A percentile compares a stretch with the other conserved stretches of the same genome.
These are phyloP conservation scores for Oligia fasciuncula DNA, from an alignment of 2,888 invertebrate species.

Conservation along the genomic window DNA sequence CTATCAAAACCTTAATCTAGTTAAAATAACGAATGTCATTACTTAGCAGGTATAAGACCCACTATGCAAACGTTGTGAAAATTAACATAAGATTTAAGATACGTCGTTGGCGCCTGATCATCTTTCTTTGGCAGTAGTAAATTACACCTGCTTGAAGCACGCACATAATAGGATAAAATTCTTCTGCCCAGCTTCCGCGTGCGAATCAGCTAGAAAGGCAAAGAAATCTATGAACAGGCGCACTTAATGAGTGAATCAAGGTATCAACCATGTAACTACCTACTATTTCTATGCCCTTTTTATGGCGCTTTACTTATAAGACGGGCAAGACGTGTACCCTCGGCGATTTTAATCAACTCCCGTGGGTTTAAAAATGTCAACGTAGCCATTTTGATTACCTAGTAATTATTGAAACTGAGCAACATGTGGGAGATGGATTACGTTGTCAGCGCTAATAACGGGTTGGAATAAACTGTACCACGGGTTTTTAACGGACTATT, in stretches of 20 bases:
- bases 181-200: slow-evolving; percentile 34
- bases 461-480: slow-evolving; percentile 14
- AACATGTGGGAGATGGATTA: slow-evolving; percentile 43
- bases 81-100: slow-evolving; percentile 1
- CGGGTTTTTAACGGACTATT: slow-evolving; percentile 8
- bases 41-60: not conserved
- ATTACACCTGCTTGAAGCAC: slow-evolving; percentile 24
- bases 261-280: slow-evolving; percentile 39
- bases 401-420: slow-evolving; percentile 58
- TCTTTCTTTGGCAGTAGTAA: slow-evolving; percentile 11
- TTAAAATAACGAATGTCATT: not conserved
- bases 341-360: slow-evolving; percentile 49
- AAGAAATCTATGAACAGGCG: slow-evolving; percentile 44
- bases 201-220: slow-evolving; percentile 27
- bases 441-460: slow-evolving; percentile 41
- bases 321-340: slow-evolving; percentile 19
- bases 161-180: slow-evolving; percentile 31
- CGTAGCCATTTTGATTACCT: slow-evolving; percentile 42
- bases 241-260: slow-evolving; percentile 42
- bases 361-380: slow-evolving; percentile 64
- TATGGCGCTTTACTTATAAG: slow-evolving; percentile 35
- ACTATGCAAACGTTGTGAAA: not conserved
- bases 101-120: slow-evolving; percentile 14
- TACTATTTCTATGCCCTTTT: slow-evolving; percentile 32
- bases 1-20: not conserved